Evolutionary conservation across 2,888 invertebrate genomes (phyloP), one percentile per base, ranked within the genome.

Genomic region (Lasioglossum villosulum): DNA sequence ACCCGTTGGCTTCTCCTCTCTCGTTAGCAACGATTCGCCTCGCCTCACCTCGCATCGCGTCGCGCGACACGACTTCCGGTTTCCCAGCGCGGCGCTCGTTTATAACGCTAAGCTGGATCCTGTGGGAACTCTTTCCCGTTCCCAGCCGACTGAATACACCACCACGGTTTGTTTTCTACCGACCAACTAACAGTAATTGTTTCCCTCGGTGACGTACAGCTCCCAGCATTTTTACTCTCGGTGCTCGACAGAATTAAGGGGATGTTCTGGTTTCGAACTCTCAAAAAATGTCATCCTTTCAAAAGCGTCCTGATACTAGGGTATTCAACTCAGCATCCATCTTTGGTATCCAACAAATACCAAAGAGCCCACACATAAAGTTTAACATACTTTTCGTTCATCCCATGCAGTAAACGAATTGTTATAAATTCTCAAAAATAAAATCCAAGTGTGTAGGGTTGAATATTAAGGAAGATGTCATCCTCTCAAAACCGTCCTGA

Each of bases 11-110:
- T 23, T 4, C 10, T 39, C n/a, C 68, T 63, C 23, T 79, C 52
- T 72, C 59, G 73, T 83, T 71, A 63, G 48, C 73, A 6, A 30
- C 12, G 52, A 70, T 19, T 52, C 42, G 37, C 75, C 19, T 48
- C 19, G 6, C 19, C 48, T 48, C 48, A 0, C 48, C 27, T 48
- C 48, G 27, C 27, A 2, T 16, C 39, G 39, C 75, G 19, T 45
- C 27, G 30, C 30, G 39, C 59, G 75, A 37, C 39, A 63, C 59
- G 37, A 23, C 59, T 42, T 75, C 75, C 75, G 37, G 63, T 42
- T 59, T 72, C 63, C 42, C 59, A n/a, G 30, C 52, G 52, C 52
- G 23, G 30, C 42, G 10, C 30, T 45, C 75, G 75, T 75, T 75
- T 19, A 56, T 59, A 39, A 59, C 6, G 14, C 27, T 75, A 39